Evolutionary conservation across 53 echinoderm and acorn worm genomes (phyloP), one percentile per base, ranked within the genome.

Genomic region (Actinopyga echinites): DNA sequence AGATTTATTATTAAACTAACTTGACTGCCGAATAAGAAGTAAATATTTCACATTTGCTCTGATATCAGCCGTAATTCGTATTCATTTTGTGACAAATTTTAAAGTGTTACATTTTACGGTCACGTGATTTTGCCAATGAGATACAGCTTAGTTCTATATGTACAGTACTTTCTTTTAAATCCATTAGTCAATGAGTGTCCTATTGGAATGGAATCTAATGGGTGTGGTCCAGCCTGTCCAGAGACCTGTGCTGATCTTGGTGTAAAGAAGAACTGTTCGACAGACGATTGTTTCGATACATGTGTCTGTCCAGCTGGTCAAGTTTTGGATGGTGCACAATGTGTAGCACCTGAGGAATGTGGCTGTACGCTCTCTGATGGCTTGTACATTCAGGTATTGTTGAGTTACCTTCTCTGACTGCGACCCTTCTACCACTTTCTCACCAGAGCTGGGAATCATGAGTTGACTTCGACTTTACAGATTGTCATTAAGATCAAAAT

Each of bases 221-320:
- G 15, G 21, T 86, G 86, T 80, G 81, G 64, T 38, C 20, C 52
- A 21, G 34, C 80, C 10, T 86, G 86, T 29, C 86, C 86, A 54
- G 66, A 49, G 24, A 81, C 81, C 59, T 86, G 86, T 57, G 79
- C 55, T 21, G 66, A 56, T 52, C 49, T n/a, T 23, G 12, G 23
- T 26, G 30, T 20, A 32, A 38, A 63, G 54, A 31, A 34, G 31
- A 33, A 31, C 21, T 79, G 79, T 32, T 59, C 79, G 6, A 30
- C 33, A 21, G 84, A 35, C 7, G 15, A 49, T 49, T 84, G 84
- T 54, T 32, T 84, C 29, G 30, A 71, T 29, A 63, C 63, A 1
- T 84, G 84, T 34, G 45, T 68, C 29, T 84, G 84, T 55, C 84
- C 84, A 3, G 56, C 35, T 11, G 84, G 69, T 29, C 67, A 66